Percentiles rank a stretch among this genome's conserved stretches.
These are phyloP conservation scores for Ardeotis arabs DNA, from an alignment of 2,113 vertebrate species.

Conservation along the genomic window DNA sequence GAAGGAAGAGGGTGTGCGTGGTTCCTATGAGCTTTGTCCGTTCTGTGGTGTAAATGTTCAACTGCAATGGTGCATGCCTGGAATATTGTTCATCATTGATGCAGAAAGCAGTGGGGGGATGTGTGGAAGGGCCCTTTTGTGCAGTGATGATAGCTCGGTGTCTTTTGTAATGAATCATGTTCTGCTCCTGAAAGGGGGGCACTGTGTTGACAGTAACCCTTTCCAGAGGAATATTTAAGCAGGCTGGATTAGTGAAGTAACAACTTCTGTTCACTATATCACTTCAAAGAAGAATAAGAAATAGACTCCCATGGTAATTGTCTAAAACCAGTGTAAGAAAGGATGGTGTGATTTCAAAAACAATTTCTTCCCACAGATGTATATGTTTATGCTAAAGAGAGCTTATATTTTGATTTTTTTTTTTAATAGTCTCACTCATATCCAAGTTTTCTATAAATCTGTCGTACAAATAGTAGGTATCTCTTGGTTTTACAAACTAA, in stretches of 20 bases:
- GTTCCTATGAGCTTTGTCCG: not conserved
- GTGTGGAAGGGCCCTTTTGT: not conserved
- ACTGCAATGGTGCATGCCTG: not conserved
- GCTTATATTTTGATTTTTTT: not conserved
- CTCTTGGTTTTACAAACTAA: not conserved
- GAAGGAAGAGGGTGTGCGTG: not conserved
- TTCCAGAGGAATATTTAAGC: not conserved
- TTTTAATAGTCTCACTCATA: not conserved
- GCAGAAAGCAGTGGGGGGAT: not conserved
- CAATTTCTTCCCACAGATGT: not conserved
- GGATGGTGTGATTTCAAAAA: not conserved
- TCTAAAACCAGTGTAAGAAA: not conserved
- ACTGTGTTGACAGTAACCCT: not conserved
- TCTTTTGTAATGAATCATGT: not conserved
- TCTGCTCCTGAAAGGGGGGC: not conserved
- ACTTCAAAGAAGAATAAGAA: not conserved
- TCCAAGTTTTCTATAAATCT: not conserved
- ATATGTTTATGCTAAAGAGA: not conserved
- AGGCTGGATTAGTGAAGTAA: not conserved
- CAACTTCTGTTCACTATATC: not conserved
- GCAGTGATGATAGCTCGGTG: not conserved
- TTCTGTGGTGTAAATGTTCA: not conserved
- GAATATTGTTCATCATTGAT: not conserved
- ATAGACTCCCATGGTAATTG: not conserved
- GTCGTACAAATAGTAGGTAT: not conserved